Evolutionary conservation across 2,888 invertebrate genomes (phyloP), one percentile per base, ranked within the genome.

Genomic region (Harpagoxenus sublaevis): DNA sequence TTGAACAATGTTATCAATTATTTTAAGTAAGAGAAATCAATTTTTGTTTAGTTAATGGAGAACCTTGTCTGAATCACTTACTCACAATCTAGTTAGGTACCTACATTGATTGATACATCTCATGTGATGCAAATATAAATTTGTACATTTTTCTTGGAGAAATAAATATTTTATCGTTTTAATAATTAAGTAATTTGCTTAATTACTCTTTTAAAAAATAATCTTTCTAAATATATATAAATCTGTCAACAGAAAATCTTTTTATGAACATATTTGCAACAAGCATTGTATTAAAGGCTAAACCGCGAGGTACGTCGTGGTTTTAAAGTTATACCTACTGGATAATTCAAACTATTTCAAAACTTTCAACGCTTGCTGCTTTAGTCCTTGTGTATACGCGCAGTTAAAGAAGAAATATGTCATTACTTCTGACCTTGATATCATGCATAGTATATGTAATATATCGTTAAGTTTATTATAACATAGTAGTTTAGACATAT

Each of bases 291-390:
- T 79, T 79, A 74, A 79, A 79, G 75, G 35, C 75, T 79, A 79
- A 79, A 74, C 79, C 79, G 28, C 79, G 74, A 74, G 60, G 75
- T 79, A 60, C 48, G 48, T 60, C 75, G 79, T 60, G 79, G 79
- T 79, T 79, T 79, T 79, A 74, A 79, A 74, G 79, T 23, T 23
- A 23, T 74, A 74, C 48, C 60, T 48, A 60, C 75, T 79, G 12
- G 75, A 79, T 79, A 79, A 79, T 79, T 79, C 79, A 79, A 74
- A 79, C 79, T 79, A 79, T 79, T 74, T 74, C 75, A 60, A 60
- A 79, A 79, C 79, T 79, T 79, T 79, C 79, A 48, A 74, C 79
- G 79, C 60, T 79, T 35, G 48, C 75, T 39, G 75, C 75, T 74
- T 79, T 48, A 73, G 23, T 57, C 42, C 48, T 74, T 57, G 79